phyloP scores from a whole-genome alignment of 2,797 vertebrate species.

The Melanotaenia pygmaea region DNA sequence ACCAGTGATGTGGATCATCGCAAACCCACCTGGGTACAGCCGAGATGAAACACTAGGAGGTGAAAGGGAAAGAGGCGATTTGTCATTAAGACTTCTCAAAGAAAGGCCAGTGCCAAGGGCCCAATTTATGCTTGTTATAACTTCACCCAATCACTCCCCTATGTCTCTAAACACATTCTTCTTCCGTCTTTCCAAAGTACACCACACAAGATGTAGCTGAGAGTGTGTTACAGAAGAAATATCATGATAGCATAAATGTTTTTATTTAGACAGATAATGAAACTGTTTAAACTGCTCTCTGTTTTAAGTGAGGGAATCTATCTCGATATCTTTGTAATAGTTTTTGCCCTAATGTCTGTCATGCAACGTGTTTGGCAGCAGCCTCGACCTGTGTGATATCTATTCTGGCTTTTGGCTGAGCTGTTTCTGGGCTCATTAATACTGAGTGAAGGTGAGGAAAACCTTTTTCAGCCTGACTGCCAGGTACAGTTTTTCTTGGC shows the following conservation, averaged over 20 bases:
- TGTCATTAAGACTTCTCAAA: slow-evolving; percentile 84
- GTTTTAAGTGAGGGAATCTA: slow-evolving; percentile 25
- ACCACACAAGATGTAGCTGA: slow-evolving; percentile 37
- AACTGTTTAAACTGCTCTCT: slow-evolving; percentile 8
- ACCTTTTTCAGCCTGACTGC: slow-evolving; percentile 58
- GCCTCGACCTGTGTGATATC: slow-evolving; percentile 24
- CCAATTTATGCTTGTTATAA: slow-evolving; percentile 78
- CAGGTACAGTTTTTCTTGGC: slow-evolving; percentile 78
- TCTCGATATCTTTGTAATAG: slow-evolving; percentile 14
- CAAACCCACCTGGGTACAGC: slow-evolving; percentile 70
- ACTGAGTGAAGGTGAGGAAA: slow-evolving; percentile 58
- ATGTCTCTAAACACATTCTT: slow-evolving; percentile 59
- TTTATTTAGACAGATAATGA: slow-evolving; percentile 3
- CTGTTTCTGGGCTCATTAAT: slow-evolving; percentile 61
- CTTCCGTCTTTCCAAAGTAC: slow-evolving; percentile 40
- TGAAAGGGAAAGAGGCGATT: slow-evolving; percentile 83
- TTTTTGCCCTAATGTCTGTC: slow-evolving; percentile 37
- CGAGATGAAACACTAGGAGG: slow-evolving; percentile 77
- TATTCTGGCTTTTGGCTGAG: slow-evolving; percentile 47
- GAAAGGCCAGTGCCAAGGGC: slow-evolving; percentile 75
- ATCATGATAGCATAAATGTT: slow-evolving; percentile 19
- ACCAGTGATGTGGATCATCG: slow-evolving; percentile 68
- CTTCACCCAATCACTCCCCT: slow-evolving; percentile 57
- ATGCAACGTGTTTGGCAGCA: slow-evolving; percentile 41
- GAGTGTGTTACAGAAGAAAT: slow-evolving; percentile 24